Conservation (phyloP, 2,797 vertebrate species). For the Darevskia nairensis region DNA sequence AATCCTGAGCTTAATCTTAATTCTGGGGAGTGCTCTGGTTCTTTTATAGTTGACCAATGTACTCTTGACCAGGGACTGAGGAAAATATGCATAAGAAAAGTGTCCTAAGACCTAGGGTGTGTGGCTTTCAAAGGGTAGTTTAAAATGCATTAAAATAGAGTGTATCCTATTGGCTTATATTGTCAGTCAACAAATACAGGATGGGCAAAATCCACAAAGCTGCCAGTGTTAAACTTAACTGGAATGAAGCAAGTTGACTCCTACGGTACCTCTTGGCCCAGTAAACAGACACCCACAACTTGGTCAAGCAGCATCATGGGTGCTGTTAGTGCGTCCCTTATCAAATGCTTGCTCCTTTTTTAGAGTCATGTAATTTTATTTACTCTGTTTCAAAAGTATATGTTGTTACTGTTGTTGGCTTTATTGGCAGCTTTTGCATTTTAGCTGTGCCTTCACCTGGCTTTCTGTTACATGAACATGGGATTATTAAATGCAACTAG, state of each 20-base stretch:
- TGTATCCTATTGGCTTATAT: not conserved
- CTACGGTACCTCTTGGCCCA: not conserved
- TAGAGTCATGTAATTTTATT: not conserved
- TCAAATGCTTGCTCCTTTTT: not conserved
- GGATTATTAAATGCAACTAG: not conserved
- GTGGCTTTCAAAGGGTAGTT: not conserved
- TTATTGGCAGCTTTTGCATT: conserved; percentile 1
- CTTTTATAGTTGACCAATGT: not conserved
- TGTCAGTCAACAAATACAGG: not conserved
- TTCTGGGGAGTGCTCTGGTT: not conserved
- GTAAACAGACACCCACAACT: not conserved
- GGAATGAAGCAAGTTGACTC: not conserved
- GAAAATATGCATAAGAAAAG: not conserved
- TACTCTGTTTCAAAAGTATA: not conserved
- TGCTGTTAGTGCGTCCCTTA: not conserved
- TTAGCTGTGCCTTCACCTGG: conserved; percentile 17
- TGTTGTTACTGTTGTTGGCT: not conserved
- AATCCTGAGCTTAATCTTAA: not conserved
- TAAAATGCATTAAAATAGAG: not conserved
- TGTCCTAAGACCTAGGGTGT: not conserved
- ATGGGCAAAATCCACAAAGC: not conserved
- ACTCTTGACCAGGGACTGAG: not conserved
- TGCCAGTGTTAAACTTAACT: not conserved
- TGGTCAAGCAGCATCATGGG: not conserved
- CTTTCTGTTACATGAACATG: conserved; percentile 36